A percentile compares a stretch with the other conserved stretches of the same genome.
These are phyloP conservation scores for Orgyia antiqua DNA, from an alignment of 2,888 invertebrate genomes.

Conservation along the genomic window DNA sequence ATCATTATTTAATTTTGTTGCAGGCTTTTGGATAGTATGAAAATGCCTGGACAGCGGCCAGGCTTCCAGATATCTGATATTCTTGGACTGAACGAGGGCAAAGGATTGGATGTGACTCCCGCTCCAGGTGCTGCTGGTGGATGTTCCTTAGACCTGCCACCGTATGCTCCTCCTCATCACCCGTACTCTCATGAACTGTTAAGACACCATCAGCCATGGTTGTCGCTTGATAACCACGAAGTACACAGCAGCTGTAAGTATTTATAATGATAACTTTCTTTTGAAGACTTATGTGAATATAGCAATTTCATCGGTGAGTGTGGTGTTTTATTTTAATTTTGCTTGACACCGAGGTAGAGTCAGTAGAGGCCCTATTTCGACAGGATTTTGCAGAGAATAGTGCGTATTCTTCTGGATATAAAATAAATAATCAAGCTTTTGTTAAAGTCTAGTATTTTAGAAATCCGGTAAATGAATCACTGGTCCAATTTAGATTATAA, in stretches of 20 bases:
- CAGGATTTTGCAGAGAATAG: no score
- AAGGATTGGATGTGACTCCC: slow-evolving; percentile 57
- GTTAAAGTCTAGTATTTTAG: no score
- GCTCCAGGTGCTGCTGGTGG: slow-evolving; percentile 43
- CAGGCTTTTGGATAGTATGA: slow-evolving; percentile 90
- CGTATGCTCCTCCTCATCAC: slow-evolving; percentile 59
- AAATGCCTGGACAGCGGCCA: slow-evolving; percentile 86
- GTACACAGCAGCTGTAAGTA: slow-evolving; percentile 25
- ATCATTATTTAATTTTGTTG: slow-evolving; percentile 7
- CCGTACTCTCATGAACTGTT: slow-evolving; percentile 62
- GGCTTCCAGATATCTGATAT: slow-evolving; percentile 97
- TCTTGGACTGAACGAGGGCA: slow-evolving; percentile 89
- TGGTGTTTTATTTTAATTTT: no score
- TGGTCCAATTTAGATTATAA: no score
- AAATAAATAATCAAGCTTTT: no score
- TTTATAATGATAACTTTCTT: slow-evolving; percentile 1
- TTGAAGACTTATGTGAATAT: no score
- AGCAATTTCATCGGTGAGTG: no score
- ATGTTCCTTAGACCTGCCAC: slow-evolving; percentile 54
- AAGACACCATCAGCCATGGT: slow-evolving; percentile 68
- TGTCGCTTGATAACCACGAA: slow-evolving; percentile 64
- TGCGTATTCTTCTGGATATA: no score
- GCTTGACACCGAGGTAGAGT: no score
- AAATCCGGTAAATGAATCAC: no score
- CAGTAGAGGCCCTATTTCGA: no score